Conservation (phyloP, 1,140 invertebrate genomes). For the Dendroctonus ponderosae region DNA sequence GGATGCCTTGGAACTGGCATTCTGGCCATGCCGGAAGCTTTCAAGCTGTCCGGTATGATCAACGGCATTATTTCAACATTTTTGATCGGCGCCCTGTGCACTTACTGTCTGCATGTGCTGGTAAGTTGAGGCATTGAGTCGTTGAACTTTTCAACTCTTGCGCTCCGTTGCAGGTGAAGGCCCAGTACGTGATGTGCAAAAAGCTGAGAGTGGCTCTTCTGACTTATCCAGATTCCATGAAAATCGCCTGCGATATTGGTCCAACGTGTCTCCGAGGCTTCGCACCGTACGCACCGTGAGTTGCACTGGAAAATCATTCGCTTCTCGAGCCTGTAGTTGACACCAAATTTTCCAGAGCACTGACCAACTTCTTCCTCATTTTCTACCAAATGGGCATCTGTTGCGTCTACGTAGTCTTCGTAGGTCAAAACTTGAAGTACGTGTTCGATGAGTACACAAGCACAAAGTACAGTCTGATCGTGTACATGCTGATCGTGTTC, state of each 20-base stretch:
- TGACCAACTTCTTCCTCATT: constrained; percentile 70
- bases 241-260: constrained; percentile 60
- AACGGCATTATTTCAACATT: constrained; percentile 61
- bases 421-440: constrained; percentile 69
- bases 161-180: constrained; percentile 48
- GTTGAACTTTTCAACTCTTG: constrained; percentile 7
- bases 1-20: constrained; percentile 74
- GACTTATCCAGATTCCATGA: constrained; percentile 66
- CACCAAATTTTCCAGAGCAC: constrained; percentile 50
- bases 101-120: constrained; percentile 69
- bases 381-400: constrained; percentile 86
- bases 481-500: constrained; percentile 60
- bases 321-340: neutral
- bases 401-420: constrained; percentile 85
- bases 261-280: constrained; percentile 57
- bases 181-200: constrained; percentile 50
- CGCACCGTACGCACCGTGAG: constrained; percentile 57
- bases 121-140: constrained; percentile 50
- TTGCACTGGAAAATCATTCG: constrained; percentile 2
- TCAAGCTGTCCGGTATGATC: constrained; percentile 67
- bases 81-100: constrained; percentile 64
- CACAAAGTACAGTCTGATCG: constrained; percentile 38
- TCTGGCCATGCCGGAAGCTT: constrained; percentile 72
- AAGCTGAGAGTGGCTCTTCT: constrained; percentile 45
- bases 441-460: constrained; percentile 56